A percentile compares a stretch with the other conserved stretches of the same genome.
Conservation (phyloP, 2,797 vertebrate species). For the Coccyzus lansbergi region DNA sequence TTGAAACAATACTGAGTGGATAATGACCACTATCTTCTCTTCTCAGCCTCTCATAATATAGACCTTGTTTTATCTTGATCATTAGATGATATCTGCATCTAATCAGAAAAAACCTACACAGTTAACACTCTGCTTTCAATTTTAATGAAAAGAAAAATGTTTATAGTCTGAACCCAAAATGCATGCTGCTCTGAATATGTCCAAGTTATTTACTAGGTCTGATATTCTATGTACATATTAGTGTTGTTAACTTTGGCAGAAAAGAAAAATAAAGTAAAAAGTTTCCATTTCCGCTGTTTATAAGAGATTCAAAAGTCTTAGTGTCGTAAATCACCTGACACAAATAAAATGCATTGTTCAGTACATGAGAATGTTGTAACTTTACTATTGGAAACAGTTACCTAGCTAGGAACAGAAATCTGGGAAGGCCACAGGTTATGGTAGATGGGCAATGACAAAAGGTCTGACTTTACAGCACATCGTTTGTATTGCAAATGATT, state of each 20-base stretch:
- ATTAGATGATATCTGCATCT: not conserved
- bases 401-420: slow-evolving; percentile 2
- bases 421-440: slow-evolving; percentile 24
- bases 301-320: slow-evolving; percentile 20
- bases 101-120: not conserved
- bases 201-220: not conserved
- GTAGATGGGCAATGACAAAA: slow-evolving; percentile 52
- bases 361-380: slow-evolving; percentile 20
- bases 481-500: slow-evolving; percentile 49
- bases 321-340: slow-evolving; percentile 5
- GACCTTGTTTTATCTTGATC: not conserved
- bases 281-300: slow-evolving; percentile 48
- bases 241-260: not conserved
- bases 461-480: not conserved
- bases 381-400: slow-evolving; percentile 16
- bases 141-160: not conserved
- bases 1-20: not conserved
- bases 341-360: slow-evolving; percentile 15
- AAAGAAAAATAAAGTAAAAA: slow-evolving; percentile 25
- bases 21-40: not conserved
- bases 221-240: not conserved
- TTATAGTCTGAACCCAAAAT: not conserved
- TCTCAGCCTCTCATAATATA: not conserved
- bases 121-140: not conserved
- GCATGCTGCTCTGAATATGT: not conserved